Percentiles rank a stretch among this genome's conserved stretches.
Conservation (phyloP, 2,888 invertebrate species). For the Polyommatus icarus region DNA sequence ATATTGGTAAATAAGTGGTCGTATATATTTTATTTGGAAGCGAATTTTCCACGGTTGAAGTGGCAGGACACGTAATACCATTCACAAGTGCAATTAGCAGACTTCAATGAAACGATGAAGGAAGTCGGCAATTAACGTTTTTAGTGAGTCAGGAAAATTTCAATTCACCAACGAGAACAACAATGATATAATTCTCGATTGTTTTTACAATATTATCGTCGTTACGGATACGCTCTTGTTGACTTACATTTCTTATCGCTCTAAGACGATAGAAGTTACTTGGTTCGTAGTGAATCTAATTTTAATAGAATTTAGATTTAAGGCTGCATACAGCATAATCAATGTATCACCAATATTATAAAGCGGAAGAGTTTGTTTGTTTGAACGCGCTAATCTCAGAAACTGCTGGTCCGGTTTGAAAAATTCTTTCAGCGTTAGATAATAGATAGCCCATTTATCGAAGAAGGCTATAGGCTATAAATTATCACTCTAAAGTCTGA, state of each 20-base stretch:
- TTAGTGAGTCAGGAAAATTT: constrained; percentile 2
- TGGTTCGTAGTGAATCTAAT: not conserved
- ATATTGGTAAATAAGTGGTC: not conserved
- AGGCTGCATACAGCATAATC: too few species aligned
- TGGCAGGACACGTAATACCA: not conserved
- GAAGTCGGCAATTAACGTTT: constrained; percentile 6
- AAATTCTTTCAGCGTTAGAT: too few species aligned
- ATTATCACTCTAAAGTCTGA: too few species aligned
- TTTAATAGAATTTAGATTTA: too few species aligned
- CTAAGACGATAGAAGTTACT: not conserved
- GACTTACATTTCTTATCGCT: constrained; percentile 4
- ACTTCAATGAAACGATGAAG: constrained; percentile 21
- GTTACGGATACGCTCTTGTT: constrained; percentile 7
- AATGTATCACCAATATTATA: too few species aligned
- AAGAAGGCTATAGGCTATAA: too few species aligned
- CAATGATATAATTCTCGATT: constrained; percentile 12
- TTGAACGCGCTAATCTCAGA: too few species aligned
- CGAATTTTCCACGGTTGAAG: constrained; percentile 5
- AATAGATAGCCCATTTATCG: too few species aligned
- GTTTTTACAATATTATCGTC: constrained; percentile 3
- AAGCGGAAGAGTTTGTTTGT: too few species aligned
- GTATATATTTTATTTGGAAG: not conserved
- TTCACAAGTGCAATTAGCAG: constrained; percentile 1
- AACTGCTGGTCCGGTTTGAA: too few species aligned
- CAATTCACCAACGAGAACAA: not conserved